Percentiles rank a stretch among this genome's conserved stretches.
These are phyloP conservation scores for Poecilus cupreus DNA, from an alignment of 2,888 invertebrate genomes.

Conservation along the genomic window DNA sequence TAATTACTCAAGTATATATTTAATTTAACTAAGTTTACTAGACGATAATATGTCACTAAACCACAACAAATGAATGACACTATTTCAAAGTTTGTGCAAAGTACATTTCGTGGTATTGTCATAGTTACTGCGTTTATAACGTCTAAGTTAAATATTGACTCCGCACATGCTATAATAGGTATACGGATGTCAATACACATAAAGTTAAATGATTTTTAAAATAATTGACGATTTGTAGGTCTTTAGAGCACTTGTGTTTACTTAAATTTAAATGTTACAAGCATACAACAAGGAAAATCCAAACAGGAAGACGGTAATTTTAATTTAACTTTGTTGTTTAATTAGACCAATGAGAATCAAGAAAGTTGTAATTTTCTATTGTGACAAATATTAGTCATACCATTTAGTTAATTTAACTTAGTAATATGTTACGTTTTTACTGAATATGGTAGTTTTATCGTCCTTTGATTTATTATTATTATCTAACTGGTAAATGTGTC, in stretches of 20 bases:
- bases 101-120: neutral
- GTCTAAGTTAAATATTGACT: constrained; percentile 32
- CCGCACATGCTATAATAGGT: constrained; percentile 15
- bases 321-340: no score
- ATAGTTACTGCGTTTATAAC: constrained; percentile 17
- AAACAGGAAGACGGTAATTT: neutral
- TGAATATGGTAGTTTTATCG: no score
- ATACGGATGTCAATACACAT: constrained; percentile 13
- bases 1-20: no score
- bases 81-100: neutral
- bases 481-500: no score
- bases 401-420: no score
- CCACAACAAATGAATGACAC: neutral
- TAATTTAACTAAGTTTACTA: no score
- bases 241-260: constrained; percentile 30
- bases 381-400: no score
- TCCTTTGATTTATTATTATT: no score
- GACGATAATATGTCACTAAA: no score
- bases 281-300: constrained; percentile 21
- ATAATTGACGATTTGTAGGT: constrained; percentile 30
- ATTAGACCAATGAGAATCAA: no score
- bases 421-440: no score
- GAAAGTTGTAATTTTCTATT: no score
- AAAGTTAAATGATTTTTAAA: constrained; percentile 33
- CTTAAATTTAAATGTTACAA: constrained; percentile 16